Evolutionary conservation across 2,888 invertebrate genomes (phyloP).

Genomic region (Amaurobius ferox): DNA sequence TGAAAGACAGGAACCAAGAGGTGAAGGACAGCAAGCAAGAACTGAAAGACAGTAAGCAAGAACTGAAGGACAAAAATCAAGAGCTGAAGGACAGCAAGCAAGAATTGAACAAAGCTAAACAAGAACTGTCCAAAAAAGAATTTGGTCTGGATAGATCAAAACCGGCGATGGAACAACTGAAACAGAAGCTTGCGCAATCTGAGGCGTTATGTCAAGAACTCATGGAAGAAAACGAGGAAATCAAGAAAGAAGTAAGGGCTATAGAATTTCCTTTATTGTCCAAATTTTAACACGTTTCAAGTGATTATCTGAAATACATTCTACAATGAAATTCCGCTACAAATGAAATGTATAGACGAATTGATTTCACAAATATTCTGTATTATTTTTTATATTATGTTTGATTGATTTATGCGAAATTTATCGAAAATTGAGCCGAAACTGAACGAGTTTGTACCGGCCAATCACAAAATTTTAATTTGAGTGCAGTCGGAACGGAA

Average conservation of each 20-base stretch:
- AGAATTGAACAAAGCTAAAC: constrained; percentile 31
- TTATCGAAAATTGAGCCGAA: no score
- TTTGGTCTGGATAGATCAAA: constrained; percentile 75
- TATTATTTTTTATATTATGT: no score
- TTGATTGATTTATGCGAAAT: no score
- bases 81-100: constrained; percentile 28
- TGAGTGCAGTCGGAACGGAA: no score
- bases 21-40: constrained; percentile 45
- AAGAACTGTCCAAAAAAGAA: constrained; percentile 47
- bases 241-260: constrained; percentile 92
- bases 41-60: constrained; percentile 48
- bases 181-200: constrained; percentile 90
- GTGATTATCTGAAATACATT: no score
- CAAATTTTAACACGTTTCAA: no score
- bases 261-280: no score
- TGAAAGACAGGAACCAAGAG: constrained; percentile 72
- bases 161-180: constrained; percentile 84
- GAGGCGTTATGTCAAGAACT: constrained; percentile 94
- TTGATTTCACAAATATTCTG: no score
- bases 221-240: constrained; percentile 96
- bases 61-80: constrained; percentile 63
- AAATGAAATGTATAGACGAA: no score
- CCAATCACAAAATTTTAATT: no score
- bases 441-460: no score
- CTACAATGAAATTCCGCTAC: no score